Conservation (phyloP, 2,888 invertebrate species). For the Macrostomum cliftonense region DNA sequence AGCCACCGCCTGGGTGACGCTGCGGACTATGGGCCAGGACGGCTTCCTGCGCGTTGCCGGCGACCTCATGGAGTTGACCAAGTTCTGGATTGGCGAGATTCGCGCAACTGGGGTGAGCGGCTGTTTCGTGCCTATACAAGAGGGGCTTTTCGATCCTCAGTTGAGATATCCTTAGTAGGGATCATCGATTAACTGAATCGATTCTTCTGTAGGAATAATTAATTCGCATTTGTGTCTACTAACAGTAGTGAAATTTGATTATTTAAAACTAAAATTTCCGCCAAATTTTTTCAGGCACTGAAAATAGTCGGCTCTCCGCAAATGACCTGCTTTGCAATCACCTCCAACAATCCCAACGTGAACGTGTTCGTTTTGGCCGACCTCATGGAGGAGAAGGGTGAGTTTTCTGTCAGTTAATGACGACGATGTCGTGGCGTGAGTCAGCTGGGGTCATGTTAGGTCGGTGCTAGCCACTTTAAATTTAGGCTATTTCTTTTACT, state of each 20-base stretch:
- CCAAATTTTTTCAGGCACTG: slow-evolving; percentile 17
- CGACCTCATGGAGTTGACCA: slow-evolving; percentile 25
- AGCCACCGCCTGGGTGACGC: slow-evolving; percentile 27
- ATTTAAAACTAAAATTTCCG: background rate
- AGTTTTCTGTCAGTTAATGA: too few relatives aligned
- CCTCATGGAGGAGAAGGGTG: slow-evolving; percentile 26
- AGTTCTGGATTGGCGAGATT: slow-evolving; percentile 20
- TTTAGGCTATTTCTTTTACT: too few relatives aligned
- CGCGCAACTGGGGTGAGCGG: slow-evolving; percentile 13
- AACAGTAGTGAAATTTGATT: background rate
- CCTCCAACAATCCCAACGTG: slow-evolving; percentile 20
- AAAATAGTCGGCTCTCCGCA: slow-evolving; percentile 24
- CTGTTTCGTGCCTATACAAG: too few relatives aligned
- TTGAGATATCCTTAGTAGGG: too few relatives aligned
- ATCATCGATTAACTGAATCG: too few relatives aligned
- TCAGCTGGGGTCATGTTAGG: background rate
- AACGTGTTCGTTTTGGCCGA: slow-evolving; percentile 29
- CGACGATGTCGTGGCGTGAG: too few relatives aligned
- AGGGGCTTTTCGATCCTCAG: too few relatives aligned
- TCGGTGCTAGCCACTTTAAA: background rate
- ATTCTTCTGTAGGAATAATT: too few relatives aligned
- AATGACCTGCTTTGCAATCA: slow-evolving; percentile 29
- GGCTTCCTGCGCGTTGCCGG: slow-evolving; percentile 24
- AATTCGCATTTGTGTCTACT: background rate
- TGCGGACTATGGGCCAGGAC: slow-evolving; percentile 23